phyloP scores from a whole-genome alignment of 2,113 vertebrate species.

The Pampusana beccarii region DNA sequence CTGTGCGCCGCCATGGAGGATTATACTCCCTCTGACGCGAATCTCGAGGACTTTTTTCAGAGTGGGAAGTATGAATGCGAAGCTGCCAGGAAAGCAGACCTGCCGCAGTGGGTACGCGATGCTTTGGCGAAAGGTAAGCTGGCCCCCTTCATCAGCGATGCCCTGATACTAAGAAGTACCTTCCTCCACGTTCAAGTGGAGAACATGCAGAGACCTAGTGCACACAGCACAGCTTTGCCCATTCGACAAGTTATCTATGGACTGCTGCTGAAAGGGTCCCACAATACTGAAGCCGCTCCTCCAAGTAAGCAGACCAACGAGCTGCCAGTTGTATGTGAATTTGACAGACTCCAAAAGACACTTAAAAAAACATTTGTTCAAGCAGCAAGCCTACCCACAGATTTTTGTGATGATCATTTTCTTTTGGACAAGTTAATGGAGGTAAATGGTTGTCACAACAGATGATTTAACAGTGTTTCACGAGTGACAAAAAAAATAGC shows the following conservation, averaged over 20 bases:
- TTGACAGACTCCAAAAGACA: conserved; percentile 80
- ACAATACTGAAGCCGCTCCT: neutral
- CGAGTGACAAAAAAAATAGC: neutral
- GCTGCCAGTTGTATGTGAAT: conserved; percentile 77
- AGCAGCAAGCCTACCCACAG: conserved; percentile 42
- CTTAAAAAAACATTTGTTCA: conserved; percentile 79
- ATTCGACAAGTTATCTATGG: conserved; percentile 88
- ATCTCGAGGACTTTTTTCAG: conserved; percentile 81
- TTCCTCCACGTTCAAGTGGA: conserved; percentile 90
- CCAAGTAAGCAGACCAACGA: neutral
- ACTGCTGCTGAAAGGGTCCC: conserved; percentile 71
- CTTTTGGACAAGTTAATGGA: conserved; percentile 76
- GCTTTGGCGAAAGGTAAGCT: conserved; percentile 77
- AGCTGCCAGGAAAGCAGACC: neutral
- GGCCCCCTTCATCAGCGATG: conserved; percentile 79
- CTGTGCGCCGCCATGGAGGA: conserved; percentile 80
- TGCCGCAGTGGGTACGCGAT: conserved; percentile 78
- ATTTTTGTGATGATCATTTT: conserved; percentile 36
- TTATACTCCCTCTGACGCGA: conserved; percentile 77
- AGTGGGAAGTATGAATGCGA: conserved; percentile 38
- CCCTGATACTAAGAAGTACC: conserved; percentile 79
- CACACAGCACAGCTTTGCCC: conserved; percentile 76
- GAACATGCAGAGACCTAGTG: conserved; percentile 82
- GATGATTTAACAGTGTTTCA: neutral
- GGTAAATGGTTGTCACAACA: conserved; percentile 73